Base-by-base conservation (phyloP, 1,140 invertebrate species). In the Magallana ariakensis region DNA sequence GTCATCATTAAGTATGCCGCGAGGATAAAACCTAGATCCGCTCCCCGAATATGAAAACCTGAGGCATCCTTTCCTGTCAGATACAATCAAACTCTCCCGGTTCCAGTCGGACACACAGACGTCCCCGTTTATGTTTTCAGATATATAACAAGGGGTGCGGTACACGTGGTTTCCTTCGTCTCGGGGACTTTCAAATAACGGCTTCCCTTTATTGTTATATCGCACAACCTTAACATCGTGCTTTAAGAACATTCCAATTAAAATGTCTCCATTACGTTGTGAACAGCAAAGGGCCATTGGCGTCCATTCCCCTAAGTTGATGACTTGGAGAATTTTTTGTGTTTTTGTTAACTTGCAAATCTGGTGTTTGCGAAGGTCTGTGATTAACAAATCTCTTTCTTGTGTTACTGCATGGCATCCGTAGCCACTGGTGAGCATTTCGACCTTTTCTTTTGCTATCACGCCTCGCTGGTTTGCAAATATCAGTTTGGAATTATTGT, bases 61-160 rank as follows among this genome's bases (percentile, higher is more conserved):
- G 22, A 33, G 66, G 22, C 33, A 13, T 75, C 66, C 66, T 2
- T 22, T 3, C 15, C 66, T 33, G 66, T 75, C 22, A 13, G 22
- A 26, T 13, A 75, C 66, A 22, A 75, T 75, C 11, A 75, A 75
- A 26, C 66, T 13, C 66, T 75, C 66, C 15, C 22, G 11, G 22
- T 75, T 75, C 66, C 66, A 75, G 22, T 75, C 66, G 22, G 66
- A 75, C 66, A 75, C 66, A 22, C 66, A 75, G 11, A 75, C 5
- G 5, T 75, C 66, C 13, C 22, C 22, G 22, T 75, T 75, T 75
- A 75, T 75, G 22, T 75, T 75, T 75, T 75, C 66, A 1, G 22
- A 26, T 75, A 75, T 33, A 33, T 75, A 75, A 33, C 66, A 75
- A 3, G 66, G 66, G 33, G 22, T 75, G 9, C 22, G 66, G 15